phyloP scores from a whole-genome alignment of 2,113 vertebrate species.

The Rhinolophus ferrumequinum region DNA sequence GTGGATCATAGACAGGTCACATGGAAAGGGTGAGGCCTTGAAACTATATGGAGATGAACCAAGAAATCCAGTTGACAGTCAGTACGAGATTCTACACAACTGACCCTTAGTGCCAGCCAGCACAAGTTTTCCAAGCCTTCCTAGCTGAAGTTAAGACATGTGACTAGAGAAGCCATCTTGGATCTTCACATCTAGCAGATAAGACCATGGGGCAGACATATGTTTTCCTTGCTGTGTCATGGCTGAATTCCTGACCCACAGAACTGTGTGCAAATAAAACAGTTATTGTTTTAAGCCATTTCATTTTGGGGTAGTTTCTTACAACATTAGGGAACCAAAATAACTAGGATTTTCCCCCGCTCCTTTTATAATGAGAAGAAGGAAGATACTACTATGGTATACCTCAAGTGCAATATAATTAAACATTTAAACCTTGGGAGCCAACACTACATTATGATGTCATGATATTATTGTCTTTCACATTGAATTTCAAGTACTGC shows the following conservation, averaged over 20 bases:
- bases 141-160: not conserved
- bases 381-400: not conserved
- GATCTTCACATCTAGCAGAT: not conserved
- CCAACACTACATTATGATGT: not conserved
- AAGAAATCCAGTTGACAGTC: not conserved
- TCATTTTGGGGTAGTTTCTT: not conserved
- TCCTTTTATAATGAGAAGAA: not conserved
- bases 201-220: not conserved
- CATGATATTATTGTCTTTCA: constrained; percentile 40
- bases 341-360: not conserved
- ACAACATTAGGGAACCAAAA: not conserved
- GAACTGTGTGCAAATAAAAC: not conserved
- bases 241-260: not conserved
- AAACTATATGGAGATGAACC: not conserved
- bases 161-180: not conserved
- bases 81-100: not conserved
- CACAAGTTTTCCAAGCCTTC: not conserved
- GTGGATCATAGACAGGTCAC: not conserved
- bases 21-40: not conserved
- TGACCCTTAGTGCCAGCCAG: not conserved
- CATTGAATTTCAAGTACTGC: constrained; percentile 30
- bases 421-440: not conserved
- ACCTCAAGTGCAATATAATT: not conserved
- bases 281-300: not conserved
- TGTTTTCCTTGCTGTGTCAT: not conserved